Base-by-base conservation (phyloP, 2,113 vertebrate genomes). In the Phocoena sinus region DNA sequence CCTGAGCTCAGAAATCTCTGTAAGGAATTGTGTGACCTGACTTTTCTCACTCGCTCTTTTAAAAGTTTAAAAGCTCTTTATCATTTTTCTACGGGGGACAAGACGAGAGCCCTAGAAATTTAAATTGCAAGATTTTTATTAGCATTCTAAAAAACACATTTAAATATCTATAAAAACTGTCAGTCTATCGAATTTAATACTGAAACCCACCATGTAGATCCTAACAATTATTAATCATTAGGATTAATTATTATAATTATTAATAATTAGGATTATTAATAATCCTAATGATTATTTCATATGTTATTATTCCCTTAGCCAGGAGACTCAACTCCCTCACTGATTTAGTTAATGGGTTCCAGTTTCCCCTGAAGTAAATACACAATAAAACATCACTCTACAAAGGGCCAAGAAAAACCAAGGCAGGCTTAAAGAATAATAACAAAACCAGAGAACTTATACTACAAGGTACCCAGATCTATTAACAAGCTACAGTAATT, bases 131-230 rank as follows among this genome's bases (percentile, higher is more conserved):
- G 3, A 79, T 1, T 53, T 68, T 65, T 74, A 31, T 70, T 87
- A 33, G 47, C 94, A 85, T 87, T 82, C 67, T 65, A 50, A 8
- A 83, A 79, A 85, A 47, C 38, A 85, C 8, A 12, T 41, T 62
- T 68, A 95, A 95, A 62, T 74, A 86, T 80, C 28, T 95, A 44
- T 87, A 80, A 87, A 84, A 93, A 79, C 21, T 4, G 11, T 89
- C 65, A 50, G n/a, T 38, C 74, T 87, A 62, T 96, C 84, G 87
- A 38, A 94, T 81, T 58, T 91, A 91, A 81, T 84, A 60, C 8
- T 88, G 68, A 87, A 88, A 33, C 28, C 58, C 77, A 38, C 63
- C 85, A 88, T 68, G 38, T 88, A 50, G 93, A 82, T 44, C 58
- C 63, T 62, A 85, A 81, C 23, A 58, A 8, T 58, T 58, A 58